phyloP scores from a whole-genome alignment of 2,113 vertebrate genomes.

The Rallus limicola region DNA sequence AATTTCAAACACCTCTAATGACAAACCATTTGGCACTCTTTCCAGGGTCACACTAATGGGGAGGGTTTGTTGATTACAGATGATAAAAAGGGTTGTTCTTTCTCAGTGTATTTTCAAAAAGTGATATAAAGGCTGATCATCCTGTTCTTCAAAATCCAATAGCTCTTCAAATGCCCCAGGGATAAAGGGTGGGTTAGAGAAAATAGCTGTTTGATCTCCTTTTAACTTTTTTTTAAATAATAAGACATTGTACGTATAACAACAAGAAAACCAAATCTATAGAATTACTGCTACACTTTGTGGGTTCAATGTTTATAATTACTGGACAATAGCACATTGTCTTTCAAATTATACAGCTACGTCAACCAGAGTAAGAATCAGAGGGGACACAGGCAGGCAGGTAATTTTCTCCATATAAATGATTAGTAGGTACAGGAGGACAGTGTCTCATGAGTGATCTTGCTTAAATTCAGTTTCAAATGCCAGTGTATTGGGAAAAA shows the following conservation, averaged over 20 bases:
- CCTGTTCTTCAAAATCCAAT: background rate
- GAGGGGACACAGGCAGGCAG: background rate
- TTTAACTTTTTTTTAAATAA: background rate
- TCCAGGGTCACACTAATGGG: background rate
- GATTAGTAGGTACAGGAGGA: background rate
- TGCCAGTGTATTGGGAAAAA: background rate
- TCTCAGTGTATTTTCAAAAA: constrained; percentile 5
- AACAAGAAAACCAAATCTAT: background rate
- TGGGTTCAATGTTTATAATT: background rate
- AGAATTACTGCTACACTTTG: background rate
- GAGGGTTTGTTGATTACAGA: background rate
- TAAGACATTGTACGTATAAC: background rate
- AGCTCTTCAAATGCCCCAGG: background rate
- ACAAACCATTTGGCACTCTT: background rate
- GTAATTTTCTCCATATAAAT: background rate
- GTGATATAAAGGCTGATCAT: background rate
- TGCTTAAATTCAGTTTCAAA: background rate
- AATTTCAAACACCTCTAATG: background rate
- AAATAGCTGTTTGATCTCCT: background rate
- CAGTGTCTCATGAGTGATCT: background rate
- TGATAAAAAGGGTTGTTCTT: background rate
- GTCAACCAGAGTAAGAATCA: background rate
- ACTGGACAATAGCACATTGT: background rate
- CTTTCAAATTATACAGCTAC: background rate
- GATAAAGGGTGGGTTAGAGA: background rate